Evolutionary conservation across 2,113 vertebrate species (phyloP).

Genomic region (cat (Felis catus)): F.catus_Fca126_mat1.0 CM031425.1:4487501-4488000

Average conservation of each 20-base stretch:
- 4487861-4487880: background rate
- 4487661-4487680: background rate
- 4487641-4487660: background rate
- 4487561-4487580: background rate
- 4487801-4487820: background rate
- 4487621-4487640: background rate
- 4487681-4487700: background rate
- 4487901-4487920: background rate
- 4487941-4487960: background rate
- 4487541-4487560: background rate
- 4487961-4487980: background rate
- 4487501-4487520: background rate
- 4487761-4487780: background rate
- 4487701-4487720: background rate
- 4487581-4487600: background rate
- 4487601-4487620: background rate
- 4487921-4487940: accelerated
- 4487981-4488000: background rate
- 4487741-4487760: background rate
- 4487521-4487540: background rate
- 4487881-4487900: background rate
- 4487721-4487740: background rate
- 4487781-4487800: background rate
- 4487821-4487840: background rate
- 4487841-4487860: background rate